These are phyloP conservation scores for Ifrita kowaldi DNA, from an alignment of 2,113 vertebrate species.

Conservation along the genomic window DNA sequence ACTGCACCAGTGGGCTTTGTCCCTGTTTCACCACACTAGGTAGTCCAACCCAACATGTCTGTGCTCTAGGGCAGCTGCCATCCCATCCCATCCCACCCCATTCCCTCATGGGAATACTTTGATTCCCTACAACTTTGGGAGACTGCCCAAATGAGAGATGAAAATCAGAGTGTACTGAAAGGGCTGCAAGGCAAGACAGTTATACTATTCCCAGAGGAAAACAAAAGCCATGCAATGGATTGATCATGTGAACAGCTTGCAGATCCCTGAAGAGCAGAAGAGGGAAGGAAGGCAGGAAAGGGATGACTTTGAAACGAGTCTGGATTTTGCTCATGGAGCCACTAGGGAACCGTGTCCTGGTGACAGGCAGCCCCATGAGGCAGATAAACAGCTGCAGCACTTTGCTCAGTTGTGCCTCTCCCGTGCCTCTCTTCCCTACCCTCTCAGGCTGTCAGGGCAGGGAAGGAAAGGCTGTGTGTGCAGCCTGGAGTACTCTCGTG, in stretches of 20 bases:
- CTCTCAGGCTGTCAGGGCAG: not conserved
- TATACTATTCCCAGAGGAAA: not conserved
- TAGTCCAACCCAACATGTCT: accelerated
- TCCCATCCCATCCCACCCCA: accelerated
- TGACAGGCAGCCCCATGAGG: not conserved
- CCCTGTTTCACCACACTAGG: accelerated
- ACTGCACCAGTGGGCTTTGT: not conserved
- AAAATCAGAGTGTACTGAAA: not conserved
- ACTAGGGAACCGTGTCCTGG: accelerated
- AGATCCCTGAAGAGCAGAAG: not conserved
- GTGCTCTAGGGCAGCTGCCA: not conserved
- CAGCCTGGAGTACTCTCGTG: accelerated
- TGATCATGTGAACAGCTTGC: not conserved
- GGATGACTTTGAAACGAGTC: not conserved
- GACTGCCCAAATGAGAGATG: not conserved
- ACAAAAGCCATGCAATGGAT: not conserved
- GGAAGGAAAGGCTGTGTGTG: not conserved
- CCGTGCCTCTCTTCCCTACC: not conserved
- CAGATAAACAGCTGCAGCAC: not conserved
- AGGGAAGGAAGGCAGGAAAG: not conserved
- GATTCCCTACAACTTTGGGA: not conserved
- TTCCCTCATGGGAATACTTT: not conserved
- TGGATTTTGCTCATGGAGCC: not conserved
- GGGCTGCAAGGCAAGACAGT: not conserved
- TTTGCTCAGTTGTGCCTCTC: not conserved